These are phyloP conservation scores for Drosophila pruinosa DNA, from an alignment of 1,140 invertebrate species.

Conservation along the genomic window DNA sequence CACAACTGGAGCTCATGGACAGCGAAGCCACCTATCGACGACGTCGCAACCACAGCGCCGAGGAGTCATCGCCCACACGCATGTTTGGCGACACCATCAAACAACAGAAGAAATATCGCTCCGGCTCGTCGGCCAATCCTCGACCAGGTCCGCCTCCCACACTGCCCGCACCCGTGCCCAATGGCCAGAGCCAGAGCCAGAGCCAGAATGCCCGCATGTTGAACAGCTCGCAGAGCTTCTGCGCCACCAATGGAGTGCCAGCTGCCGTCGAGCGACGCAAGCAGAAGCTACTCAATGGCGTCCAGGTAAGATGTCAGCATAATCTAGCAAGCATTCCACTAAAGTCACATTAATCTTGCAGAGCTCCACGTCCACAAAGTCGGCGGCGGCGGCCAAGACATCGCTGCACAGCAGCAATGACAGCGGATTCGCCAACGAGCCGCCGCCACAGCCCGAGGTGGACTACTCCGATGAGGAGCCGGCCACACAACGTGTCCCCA, in stretches of 20 bases:
- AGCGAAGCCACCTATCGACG: constrained; percentile 70
- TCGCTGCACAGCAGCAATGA: constrained; percentile 95
- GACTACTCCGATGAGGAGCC: constrained; percentile 95
- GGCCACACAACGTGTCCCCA: constrained; percentile 85
- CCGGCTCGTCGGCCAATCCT: constrained; percentile 61
- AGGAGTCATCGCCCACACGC: constrained; percentile 85
- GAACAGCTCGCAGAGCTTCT: constrained; percentile 85
- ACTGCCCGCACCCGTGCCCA: constrained; percentile 86
- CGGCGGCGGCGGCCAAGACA: constrained; percentile 86
- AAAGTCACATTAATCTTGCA: no score
- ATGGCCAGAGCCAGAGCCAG: constrained; percentile 73
- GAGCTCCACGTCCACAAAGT: constrained; percentile 63
- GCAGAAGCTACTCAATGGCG: constrained; percentile 72
- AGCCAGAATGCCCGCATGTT: constrained; percentile 78
- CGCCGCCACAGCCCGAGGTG: constrained; percentile 93
- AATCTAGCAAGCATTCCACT: no score
- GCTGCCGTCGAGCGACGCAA: constrained; percentile 75
- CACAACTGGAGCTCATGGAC: constrained; percentile 71
- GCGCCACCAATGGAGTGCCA: constrained; percentile 74
- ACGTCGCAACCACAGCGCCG: constrained; percentile 73
- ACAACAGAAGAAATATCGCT: constrained; percentile 77
- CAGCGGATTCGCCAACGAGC: constrained; percentile 94
- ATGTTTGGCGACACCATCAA: constrained; percentile 84
- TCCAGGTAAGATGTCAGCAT: constrained; percentile 55
- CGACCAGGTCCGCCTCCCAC: constrained; percentile 86